These are phyloP conservation scores for Poecilia wingei DNA, from an alignment of 2,797 vertebrate genomes.

Conservation along the genomic window DNA sequence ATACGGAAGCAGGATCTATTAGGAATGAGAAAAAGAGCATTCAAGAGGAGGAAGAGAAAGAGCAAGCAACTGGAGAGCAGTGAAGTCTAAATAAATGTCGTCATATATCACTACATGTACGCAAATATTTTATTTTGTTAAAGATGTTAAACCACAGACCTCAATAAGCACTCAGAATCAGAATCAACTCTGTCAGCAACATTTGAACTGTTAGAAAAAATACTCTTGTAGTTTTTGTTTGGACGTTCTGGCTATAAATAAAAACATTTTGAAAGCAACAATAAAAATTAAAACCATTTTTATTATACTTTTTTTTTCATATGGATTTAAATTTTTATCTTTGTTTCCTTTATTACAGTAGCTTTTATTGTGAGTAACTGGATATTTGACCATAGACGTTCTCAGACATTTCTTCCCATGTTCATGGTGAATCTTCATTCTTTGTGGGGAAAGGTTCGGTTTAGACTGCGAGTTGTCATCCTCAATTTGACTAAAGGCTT, in stretches of 20 bases:
- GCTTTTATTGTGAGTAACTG: background rate
- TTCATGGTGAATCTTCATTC: background rate
- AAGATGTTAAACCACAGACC: background rate
- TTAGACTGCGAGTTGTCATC: background rate
- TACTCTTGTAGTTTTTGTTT: background rate
- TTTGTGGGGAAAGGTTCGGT: background rate
- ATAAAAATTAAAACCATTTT: background rate
- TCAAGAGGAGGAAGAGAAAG: constrained; percentile 23
- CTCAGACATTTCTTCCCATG: background rate
- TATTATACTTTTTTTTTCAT: background rate
- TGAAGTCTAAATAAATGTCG: constrained; percentile 37
- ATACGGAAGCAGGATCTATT: constrained; percentile 33
- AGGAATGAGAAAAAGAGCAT: constrained; percentile 14
- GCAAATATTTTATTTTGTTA: constrained; percentile 3
- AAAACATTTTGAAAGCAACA: background rate
- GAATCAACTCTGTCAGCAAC: background rate
- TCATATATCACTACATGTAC: constrained; percentile 19
- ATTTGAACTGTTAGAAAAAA: background rate
- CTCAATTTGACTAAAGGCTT: background rate
- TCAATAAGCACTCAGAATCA: background rate
- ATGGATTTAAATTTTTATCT: background rate
- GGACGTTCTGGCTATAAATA: background rate
- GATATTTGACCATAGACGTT: background rate
- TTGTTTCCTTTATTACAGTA: background rate
- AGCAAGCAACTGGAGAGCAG: constrained; percentile 11